Conservation (phyloP, 2,888 invertebrate species). For the Epirrita christyi region DNA sequence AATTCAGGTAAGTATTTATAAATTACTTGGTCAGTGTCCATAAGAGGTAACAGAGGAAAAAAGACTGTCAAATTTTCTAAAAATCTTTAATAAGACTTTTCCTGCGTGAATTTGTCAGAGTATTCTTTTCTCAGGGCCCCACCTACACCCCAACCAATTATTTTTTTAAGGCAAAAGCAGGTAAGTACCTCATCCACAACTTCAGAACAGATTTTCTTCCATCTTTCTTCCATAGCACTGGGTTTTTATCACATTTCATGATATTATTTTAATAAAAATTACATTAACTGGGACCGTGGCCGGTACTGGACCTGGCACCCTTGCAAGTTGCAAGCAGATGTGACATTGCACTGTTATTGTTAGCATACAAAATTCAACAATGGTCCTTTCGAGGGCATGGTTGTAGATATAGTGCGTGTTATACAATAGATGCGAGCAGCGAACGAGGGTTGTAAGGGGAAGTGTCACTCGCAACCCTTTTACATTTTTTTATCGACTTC, state of each 20-base stretch:
- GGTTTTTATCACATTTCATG: conserved; percentile 12
- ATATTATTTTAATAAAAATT: conserved; percentile 1
- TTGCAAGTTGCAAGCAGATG: conserved; percentile 22
- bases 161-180: too few relatives aligned
- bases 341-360: conserved; percentile 1
- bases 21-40: too few relatives aligned
- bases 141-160: too few relatives aligned
- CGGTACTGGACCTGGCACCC: background rate
- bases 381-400: conserved; percentile 14
- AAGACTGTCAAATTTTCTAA: too few relatives aligned
- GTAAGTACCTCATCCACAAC: conserved; percentile 19
- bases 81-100: too few relatives aligned
- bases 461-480: conserved; percentile 34
- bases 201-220: conserved; percentile 29
- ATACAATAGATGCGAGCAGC: conserved; percentile 18
- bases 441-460: conserved; percentile 28
- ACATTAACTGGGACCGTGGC: background rate
- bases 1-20: too few relatives aligned
- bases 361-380: conserved; percentile 11
- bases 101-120: too few relatives aligned
- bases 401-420: conserved; percentile 12
- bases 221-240: conserved; percentile 25
- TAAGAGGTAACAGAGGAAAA: too few relatives aligned
- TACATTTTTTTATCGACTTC: conserved; percentile 19
- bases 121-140: too few relatives aligned